Evolutionary conservation across 92 coral and sea anemone genomes (phyloP).

Genomic region (Heteractis magnifica): DNA sequence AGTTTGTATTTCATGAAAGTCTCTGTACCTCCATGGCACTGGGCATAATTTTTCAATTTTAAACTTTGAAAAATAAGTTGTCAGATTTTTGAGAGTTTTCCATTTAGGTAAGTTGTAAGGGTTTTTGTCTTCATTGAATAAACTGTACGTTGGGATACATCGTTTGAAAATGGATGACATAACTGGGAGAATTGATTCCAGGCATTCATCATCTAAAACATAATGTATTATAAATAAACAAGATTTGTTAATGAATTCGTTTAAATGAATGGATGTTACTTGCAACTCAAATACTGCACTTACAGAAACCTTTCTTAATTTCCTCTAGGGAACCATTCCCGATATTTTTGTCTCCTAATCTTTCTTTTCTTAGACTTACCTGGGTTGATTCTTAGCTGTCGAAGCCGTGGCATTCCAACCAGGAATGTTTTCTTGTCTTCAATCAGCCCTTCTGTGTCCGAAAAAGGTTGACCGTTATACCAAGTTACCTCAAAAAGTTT

Average conservation of each 20-base stretch:
- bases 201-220: neutral
- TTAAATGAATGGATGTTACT: neutral
- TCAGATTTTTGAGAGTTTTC: constrained; percentile 38
- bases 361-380: neutral
- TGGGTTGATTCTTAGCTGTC: constrained; percentile 66
- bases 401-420: constrained; percentile 85
- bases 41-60: constrained; percentile 62
- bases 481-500: constrained; percentile 57
- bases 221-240: neutral
- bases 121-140: constrained; percentile 51
- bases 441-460: constrained; percentile 51
- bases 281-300: too few relatives aligned
- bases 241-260: neutral
- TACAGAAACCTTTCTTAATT: too few relatives aligned
- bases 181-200: neutral
- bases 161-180: constrained; percentile 37
- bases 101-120: constrained; percentile 66
- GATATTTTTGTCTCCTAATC: too few relatives aligned
- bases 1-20: constrained; percentile 43
- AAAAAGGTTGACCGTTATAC: constrained; percentile 75
- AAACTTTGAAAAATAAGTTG: constrained; percentile 20
- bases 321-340: too few relatives aligned
- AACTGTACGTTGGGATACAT: constrained; percentile 59
- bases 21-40: constrained; percentile 76
- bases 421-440: constrained; percentile 67